Percentiles rank a stretch among this genome's conserved stretches.
Evolutionary conservation across 2,797 vertebrate genomes (phyloP).

Genomic region (Leptoclinus maculatus): DNA sequence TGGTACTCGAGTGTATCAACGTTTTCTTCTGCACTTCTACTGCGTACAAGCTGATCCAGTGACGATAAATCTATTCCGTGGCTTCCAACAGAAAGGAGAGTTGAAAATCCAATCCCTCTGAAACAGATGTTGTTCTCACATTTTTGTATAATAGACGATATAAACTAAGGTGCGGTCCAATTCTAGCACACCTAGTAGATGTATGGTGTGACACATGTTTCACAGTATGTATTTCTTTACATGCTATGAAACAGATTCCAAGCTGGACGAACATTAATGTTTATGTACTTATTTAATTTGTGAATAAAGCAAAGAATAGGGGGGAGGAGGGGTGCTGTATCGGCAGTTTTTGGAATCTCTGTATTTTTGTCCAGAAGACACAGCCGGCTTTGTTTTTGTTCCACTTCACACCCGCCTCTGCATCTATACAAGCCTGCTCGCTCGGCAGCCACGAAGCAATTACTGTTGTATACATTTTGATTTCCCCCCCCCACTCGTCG

Average conservation of each 20-base stretch:
- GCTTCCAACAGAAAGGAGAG: background rate
- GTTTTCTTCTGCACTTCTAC: too few relatives aligned
- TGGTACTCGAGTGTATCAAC: too few relatives aligned
- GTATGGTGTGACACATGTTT: background rate
- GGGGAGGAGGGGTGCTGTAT: background rate
- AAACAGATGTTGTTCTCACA: background rate
- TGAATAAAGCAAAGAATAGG: background rate
- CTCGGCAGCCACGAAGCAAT: constrained; percentile 5
- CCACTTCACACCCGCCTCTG: constrained; percentile 21
- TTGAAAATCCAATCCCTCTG: background rate
- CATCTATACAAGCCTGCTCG: constrained; percentile 9
- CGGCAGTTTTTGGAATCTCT: constrained; percentile 19
- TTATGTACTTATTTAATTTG: background rate
- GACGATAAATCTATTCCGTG: too few relatives aligned
- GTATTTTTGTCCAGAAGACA: constrained; percentile 17
- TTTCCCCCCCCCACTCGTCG: background rate
- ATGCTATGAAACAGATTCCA: background rate
- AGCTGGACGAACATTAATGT: background rate
- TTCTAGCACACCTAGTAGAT: background rate
- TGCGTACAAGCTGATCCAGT: too few relatives aligned
- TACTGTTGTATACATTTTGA: background rate
- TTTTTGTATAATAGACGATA: too few relatives aligned
- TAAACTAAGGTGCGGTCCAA: too few relatives aligned
- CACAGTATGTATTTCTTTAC: background rate
- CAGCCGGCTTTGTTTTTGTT: constrained; percentile 37